Base-by-base conservation (phyloP, 1,140 invertebrate genomes). In the Olivierus martensii region DNA sequence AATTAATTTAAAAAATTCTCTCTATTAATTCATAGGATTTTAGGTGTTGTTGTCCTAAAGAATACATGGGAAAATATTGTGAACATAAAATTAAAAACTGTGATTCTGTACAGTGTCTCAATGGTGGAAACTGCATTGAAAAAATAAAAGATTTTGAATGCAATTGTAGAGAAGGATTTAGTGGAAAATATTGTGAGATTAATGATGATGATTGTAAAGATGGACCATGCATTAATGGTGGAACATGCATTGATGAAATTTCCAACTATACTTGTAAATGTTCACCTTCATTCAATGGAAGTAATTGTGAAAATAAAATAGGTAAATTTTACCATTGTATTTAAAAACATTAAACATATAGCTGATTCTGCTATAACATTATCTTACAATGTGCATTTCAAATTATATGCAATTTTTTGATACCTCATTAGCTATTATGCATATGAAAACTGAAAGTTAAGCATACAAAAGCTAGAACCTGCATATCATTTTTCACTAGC, bases 141-240 rank as follows among this genome's bases (percentile, higher is more conserved):
- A 34, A 66, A 65, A 71, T 77, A 51, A 15, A 76, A 78, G 17
- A 39, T 18, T 87, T 86, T 62, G 69, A 77, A 1, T 90, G 86
- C 63, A 77, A 81, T 35, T 86, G 84, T 65, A 76, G 76, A 0
- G 68, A 73, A 0, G 83, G 61, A 47, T 85, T 12, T 38, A 74
- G 76, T 0, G 87, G 87, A 1, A 75, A 75, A 1, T 79, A 83
- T 58, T 92, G 87, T 61, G 85, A 90, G 65, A 73, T 83, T 14
- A 85, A 88, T 67, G 88, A 90, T 57, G 87, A 93, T 64, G 87
- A 93, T 61, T 93, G 89, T 65, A 84, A 85, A 7, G 89, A 92
- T 1, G 74, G 80, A 61, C 89, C 89, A 3, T 95, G 90, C 62
- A 66, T 84, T 35, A 93, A 64, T 39, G 56, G 54, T 60, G 69